phyloP scores from a whole-genome alignment of 2,113 vertebrate species.

The Hystrix cristata region DNA sequence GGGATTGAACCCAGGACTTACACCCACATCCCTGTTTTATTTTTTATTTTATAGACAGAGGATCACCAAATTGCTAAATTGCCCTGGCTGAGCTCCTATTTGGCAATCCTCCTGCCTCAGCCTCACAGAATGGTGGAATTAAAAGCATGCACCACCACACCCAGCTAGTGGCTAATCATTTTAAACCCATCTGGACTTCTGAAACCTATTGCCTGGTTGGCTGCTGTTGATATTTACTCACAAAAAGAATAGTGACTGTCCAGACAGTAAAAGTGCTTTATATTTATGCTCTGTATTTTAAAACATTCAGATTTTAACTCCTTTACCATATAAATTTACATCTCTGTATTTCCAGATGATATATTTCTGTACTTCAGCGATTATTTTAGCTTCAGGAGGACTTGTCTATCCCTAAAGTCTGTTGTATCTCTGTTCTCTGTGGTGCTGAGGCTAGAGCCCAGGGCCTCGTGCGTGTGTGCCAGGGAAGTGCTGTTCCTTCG shows the following conservation, averaged over 20 bases:
- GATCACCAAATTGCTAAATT: background rate
- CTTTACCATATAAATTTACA: background rate
- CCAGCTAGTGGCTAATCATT: background rate
- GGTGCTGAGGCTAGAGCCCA: background rate
- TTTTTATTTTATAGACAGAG: background rate
- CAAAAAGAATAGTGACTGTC: background rate
- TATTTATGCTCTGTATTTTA: slow-evolving; percentile 17
- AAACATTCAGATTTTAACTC: slow-evolving; percentile 22
- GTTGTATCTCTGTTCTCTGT: background rate
- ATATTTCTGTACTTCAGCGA: slow-evolving; percentile 24
- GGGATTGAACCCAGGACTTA: background rate
- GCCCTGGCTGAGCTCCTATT: background rate
- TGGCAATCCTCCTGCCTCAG: background rate
- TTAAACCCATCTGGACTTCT: background rate
- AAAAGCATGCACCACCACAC: background rate
- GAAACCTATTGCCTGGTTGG: background rate
- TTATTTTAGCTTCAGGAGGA: background rate
- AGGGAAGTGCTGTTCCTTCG: background rate
- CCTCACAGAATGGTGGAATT: background rate
- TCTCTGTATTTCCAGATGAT: slow-evolving; percentile 9
- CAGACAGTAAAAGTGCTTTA: background rate
- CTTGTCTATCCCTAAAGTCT: background rate
- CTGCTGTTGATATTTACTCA: slow-evolving; percentile 6
- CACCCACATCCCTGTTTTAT: background rate
- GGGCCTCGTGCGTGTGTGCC: rapidly evolving